Evolutionary conservation across 2,797 vertebrate genomes (phyloP).

Genomic region (Eulemur coronatus): DNA sequence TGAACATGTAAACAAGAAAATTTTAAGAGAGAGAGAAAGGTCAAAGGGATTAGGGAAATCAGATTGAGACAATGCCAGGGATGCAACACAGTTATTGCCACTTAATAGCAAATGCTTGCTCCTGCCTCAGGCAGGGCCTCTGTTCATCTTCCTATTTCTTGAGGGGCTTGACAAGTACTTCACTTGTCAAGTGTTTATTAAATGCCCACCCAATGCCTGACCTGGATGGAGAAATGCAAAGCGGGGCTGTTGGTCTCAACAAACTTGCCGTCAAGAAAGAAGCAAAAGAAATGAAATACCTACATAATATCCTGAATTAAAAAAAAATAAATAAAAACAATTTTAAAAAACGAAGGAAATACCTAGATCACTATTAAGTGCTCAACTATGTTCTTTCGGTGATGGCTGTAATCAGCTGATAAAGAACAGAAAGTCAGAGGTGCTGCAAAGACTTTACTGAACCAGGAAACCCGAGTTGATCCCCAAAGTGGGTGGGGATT

Average conservation of each 20-base stretch:
- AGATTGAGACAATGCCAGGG: not conserved
- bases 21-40: not conserved
- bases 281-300: not conserved
- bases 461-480: not conserved
- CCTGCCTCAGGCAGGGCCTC: not conserved
- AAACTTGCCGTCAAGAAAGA: constrained; percentile 20
- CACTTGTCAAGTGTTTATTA: not conserved
- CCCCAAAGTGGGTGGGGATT: not conserved
- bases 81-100: not conserved
- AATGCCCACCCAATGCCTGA: no score
- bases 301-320: no score
- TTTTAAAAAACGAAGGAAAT: not conserved
- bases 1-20: not conserved
- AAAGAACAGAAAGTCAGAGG: not conserved
- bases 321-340: no score
- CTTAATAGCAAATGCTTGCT: not conserved
- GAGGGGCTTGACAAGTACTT: not conserved
- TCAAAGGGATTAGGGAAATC: not conserved
- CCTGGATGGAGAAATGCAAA: not conserved
- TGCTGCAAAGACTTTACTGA: not conserved
- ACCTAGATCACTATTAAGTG: not conserved
- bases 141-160: not conserved
- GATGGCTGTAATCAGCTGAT: not conserved
- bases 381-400: not conserved
- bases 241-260: not conserved